Percentiles rank a stretch among this genome's conserved stretches.
These are phyloP conservation scores for Xyrichtys novacula DNA, from an alignment of 2,797 vertebrate species.

Conservation along the genomic window DNA sequence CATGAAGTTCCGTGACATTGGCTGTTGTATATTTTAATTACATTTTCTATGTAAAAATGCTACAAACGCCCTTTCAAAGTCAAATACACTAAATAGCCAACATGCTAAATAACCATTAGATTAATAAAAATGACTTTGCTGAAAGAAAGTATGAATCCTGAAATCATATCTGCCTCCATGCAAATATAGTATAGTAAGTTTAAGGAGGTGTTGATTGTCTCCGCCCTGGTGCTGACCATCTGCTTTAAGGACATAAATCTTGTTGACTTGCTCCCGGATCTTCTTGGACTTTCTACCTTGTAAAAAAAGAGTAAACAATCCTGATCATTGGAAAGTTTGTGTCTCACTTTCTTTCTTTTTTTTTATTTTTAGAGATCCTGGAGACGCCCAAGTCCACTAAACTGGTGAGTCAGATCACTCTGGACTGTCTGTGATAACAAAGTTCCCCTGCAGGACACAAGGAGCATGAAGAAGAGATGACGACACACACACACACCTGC, in stretches of 20 bases:
- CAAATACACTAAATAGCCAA: too few species aligned
- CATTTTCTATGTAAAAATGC: too few species aligned
- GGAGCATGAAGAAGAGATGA: constrained; percentile 6
- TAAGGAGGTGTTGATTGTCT: not conserved
- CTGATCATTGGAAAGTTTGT: not conserved
- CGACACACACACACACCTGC: not conserved
- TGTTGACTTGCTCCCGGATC: constrained; percentile 32
- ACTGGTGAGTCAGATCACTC: constrained; percentile 88
- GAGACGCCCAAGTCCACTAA: constrained; percentile 90
- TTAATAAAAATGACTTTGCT: too few species aligned
- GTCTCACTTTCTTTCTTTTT: constrained; percentile 25
- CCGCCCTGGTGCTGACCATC: constrained; percentile 6
- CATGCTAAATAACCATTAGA: too few species aligned
- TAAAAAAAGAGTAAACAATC: constrained; percentile 1
- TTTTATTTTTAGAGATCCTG: constrained; percentile 84
- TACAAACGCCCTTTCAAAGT: too few species aligned
- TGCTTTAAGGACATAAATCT: constrained; percentile 14
- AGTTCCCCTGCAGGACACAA: constrained; percentile 9
- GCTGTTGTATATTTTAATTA: too few species aligned
- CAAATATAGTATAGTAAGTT: too few species aligned
- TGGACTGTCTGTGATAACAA: not conserved
- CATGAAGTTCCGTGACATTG: too few species aligned
- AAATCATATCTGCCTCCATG: too few species aligned
- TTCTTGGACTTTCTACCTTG: constrained; percentile 28
- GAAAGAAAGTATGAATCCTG: too few species aligned